Conservation (phyloP, 1,140 invertebrate species). For the Drosophila littoralis region DNA sequence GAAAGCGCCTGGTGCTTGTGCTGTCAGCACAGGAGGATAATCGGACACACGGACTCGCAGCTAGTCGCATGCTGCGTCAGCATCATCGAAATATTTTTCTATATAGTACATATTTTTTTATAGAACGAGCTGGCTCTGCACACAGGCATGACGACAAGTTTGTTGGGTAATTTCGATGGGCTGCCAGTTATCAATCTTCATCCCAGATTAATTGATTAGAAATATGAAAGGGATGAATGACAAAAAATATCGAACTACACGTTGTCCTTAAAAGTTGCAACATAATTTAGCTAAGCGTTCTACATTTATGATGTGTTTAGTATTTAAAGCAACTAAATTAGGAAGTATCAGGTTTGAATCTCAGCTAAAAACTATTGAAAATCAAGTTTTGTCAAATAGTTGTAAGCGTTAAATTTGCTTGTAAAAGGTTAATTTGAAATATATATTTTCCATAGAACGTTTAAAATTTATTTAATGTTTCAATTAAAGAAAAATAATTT, state of each 20-base stretch:
- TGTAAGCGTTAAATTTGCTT: neutral
- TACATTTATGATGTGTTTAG: too few relatives aligned
- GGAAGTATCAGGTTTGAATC: neutral
- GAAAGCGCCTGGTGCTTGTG: slow-evolving; percentile 40
- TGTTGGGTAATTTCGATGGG: neutral
- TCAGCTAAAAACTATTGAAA: neutral
- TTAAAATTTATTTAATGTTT: too few relatives aligned
- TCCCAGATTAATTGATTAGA: slow-evolving; percentile 56
- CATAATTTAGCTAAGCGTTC: neutral
- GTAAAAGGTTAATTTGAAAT: too few relatives aligned
- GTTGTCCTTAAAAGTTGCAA: neutral
- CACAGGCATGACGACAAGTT: slow-evolving; percentile 26
- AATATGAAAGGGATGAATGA: slow-evolving; percentile 14
- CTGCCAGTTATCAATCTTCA: slow-evolving; percentile 63
- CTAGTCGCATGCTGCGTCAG: slow-evolving; percentile 41
- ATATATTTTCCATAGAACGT: too few relatives aligned
- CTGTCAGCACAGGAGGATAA: slow-evolving; percentile 35
- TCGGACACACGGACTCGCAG: slow-evolving; percentile 24
- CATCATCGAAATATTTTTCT: slow-evolving; percentile 50
- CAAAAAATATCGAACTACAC: slow-evolving; percentile 4
- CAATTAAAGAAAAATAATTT: too few relatives aligned
- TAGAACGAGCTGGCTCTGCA: slow-evolving; percentile 11
- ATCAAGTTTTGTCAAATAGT: too few relatives aligned
- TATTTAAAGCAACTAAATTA: neutral
- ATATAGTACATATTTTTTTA: slow-evolving; percentile 43